phyloP scores from a whole-genome alignment of 2,113 vertebrate species.

The Podarcis raffonei region DNA sequence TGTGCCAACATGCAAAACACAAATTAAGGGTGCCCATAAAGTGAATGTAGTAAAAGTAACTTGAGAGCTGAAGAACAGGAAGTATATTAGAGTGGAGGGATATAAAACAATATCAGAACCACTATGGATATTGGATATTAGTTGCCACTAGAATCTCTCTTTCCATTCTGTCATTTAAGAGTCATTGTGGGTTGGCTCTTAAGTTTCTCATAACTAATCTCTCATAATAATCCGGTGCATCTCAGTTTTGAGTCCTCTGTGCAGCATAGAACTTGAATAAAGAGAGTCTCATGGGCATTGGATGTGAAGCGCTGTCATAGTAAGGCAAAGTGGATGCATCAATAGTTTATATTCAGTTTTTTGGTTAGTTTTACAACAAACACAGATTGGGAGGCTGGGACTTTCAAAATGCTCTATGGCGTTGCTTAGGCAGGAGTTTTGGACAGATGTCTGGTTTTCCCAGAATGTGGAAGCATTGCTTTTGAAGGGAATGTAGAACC shows the following conservation, averaged over 20 bases:
- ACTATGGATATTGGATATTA: neutral
- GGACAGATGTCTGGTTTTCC: neutral
- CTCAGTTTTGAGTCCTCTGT: neutral
- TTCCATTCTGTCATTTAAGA: neutral
- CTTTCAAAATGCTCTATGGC: neutral
- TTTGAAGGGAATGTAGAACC: too few species aligned
- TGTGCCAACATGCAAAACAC: neutral
- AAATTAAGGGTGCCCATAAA: neutral
- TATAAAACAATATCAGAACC: neutral
- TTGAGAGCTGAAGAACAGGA: constrained; percentile 14
- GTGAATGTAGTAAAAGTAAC: constrained; percentile 10
- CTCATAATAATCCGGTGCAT: neutral
- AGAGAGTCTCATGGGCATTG: constrained; percentile 9
- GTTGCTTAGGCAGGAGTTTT: constrained; percentile 13
- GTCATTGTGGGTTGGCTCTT: neutral
- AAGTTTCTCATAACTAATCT: neutral
- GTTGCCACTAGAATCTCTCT: neutral
- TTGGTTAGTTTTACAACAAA: neutral
- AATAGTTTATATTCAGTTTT: constrained; percentile 23
- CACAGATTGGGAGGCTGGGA: constrained; percentile 12
- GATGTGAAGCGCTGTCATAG: neutral
- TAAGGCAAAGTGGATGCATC: neutral
- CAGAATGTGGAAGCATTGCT: neutral
- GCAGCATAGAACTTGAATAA: neutral
- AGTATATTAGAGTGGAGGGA: neutral